Percentiles rank a stretch among this genome's conserved stretches.
phyloP scores from a whole-genome alignment of 2,797 vertebrate genomes.

The Peromyscus melanophrys region DNA sequence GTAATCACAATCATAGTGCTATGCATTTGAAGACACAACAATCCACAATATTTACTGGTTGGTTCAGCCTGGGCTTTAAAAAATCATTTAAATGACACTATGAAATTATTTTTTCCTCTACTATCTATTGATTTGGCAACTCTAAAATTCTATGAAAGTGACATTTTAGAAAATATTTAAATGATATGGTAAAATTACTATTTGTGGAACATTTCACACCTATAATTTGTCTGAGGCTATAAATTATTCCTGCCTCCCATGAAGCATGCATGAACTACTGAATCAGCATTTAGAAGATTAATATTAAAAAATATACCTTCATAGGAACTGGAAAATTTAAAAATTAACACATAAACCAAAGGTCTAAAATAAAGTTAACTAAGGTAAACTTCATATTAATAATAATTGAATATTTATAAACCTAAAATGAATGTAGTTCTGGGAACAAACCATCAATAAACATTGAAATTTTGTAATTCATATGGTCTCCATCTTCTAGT shows the following conservation, averaged over 20 bases:
- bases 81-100: not conserved
- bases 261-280: slow-evolving; percentile 20
- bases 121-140: slow-evolving; percentile 38
- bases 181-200: slow-evolving; percentile 46
- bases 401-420: slow-evolving; percentile 24
- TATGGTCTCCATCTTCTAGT: not conserved
- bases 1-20: not conserved
- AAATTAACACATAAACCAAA: slow-evolving; percentile 5
- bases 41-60: not conserved
- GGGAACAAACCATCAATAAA: not conserved
- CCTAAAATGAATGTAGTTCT: not conserved
- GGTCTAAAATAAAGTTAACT: slow-evolving; percentile 32
- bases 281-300: slow-evolving; percentile 58
- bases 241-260: slow-evolving; percentile 38
- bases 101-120: slow-evolving; percentile 36
- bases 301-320: slow-evolving; percentile 56
- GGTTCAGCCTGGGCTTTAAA: not conserved
- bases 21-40: not conserved
- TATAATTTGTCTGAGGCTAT: slow-evolving; percentile 73
- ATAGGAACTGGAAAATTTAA: slow-evolving; percentile 3
- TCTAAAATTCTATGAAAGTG: slow-evolving; percentile 55
- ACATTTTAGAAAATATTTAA: slow-evolving; percentile 57
- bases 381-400: slow-evolving; percentile 21
- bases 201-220: slow-evolving; percentile 60
- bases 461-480: not conserved